These are phyloP conservation scores for Rhagophthalmus giganteus DNA, from an alignment of 2,888 invertebrate genomes.

Conservation along the genomic window DNA sequence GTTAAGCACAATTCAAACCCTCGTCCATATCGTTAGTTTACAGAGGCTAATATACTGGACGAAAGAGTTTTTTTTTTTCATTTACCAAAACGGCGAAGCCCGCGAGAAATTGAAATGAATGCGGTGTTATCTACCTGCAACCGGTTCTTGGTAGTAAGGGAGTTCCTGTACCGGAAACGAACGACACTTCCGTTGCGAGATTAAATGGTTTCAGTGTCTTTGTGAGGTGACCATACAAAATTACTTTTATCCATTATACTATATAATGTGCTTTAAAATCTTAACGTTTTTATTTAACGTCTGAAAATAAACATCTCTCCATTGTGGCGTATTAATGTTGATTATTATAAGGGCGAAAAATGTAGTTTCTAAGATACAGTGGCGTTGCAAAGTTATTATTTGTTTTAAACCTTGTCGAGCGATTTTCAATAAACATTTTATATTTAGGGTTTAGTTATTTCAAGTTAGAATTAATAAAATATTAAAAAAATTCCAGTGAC, in stretches of 20 bases:
- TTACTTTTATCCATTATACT: constrained; percentile 29
- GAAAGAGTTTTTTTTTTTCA: constrained; percentile 22
- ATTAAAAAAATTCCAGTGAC: no score
- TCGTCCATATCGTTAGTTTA: constrained; percentile 7
- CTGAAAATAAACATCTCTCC: not conserved
- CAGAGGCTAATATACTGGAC: constrained; percentile 24
- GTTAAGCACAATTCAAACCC: constrained; percentile 20
- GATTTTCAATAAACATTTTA: no score
- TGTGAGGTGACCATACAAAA: constrained; percentile 36
- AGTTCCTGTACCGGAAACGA: constrained; percentile 39
- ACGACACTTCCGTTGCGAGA: constrained; percentile 40
- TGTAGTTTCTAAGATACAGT: no score
- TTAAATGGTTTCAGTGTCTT: constrained; percentile 39
- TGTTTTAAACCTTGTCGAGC: no score
- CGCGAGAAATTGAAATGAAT: constrained; percentile 27
- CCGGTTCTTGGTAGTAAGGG: constrained; percentile 34
- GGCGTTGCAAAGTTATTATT: no score
- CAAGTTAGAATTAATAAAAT: no score
- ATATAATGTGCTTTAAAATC: constrained; percentile 14
- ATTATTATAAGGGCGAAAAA: no score
- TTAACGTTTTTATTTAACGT: constrained; percentile 1
- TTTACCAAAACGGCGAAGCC: constrained; percentile 19
- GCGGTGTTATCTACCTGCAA: constrained; percentile 35
- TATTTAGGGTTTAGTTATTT: no score
- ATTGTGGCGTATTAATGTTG: not conserved